phyloP scores from a whole-genome alignment of 2,797 vertebrate species.

The Parauchenoglanis ngamensis region DNA sequence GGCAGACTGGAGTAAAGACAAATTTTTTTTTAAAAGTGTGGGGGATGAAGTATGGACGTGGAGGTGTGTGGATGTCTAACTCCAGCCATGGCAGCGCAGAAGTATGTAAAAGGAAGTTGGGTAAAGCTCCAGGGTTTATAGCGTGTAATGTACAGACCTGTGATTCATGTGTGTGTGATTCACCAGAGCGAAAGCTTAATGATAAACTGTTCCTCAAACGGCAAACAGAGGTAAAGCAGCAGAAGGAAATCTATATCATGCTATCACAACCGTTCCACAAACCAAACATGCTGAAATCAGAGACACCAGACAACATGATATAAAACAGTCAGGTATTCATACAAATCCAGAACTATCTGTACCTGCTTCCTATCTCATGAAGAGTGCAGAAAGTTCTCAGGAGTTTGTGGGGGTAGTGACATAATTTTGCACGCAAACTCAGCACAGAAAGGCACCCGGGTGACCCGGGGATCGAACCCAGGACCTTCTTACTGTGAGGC shows the following conservation, averaged over 20 bases:
- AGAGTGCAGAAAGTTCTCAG: neutral
- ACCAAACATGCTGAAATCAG: neutral
- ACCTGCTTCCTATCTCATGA: too few relatives aligned
- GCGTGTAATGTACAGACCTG: conserved; percentile 25
- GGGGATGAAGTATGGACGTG: conserved; percentile 43
- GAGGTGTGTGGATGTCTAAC: conserved; percentile 4
- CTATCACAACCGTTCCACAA: neutral
- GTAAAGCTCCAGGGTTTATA: conserved; percentile 30
- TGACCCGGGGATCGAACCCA: too few relatives aligned
- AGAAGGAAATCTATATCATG: conserved; percentile 2
- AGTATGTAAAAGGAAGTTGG: neutral
- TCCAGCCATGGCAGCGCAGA: neutral
- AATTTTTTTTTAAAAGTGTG: neutral
- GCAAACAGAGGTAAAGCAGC: neutral
- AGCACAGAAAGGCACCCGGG: too few relatives aligned
- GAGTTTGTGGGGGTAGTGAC: neutral
- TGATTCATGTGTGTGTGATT: conserved; percentile 26
- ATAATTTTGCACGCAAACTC: too few relatives aligned
- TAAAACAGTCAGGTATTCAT: neutral
- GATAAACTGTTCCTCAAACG: conserved; percentile 18
- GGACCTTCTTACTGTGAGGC: too few relatives aligned
- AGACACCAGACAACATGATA: neutral
- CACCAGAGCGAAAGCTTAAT: neutral
- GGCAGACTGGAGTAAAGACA: conserved; percentile 19
- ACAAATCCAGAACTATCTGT: neutral